A percentile compares a stretch with the other conserved stretches of the same genome.
phyloP scores from a whole-genome alignment of 2,113 vertebrate species.

The Poeciliopsis retropinna region DNA sequence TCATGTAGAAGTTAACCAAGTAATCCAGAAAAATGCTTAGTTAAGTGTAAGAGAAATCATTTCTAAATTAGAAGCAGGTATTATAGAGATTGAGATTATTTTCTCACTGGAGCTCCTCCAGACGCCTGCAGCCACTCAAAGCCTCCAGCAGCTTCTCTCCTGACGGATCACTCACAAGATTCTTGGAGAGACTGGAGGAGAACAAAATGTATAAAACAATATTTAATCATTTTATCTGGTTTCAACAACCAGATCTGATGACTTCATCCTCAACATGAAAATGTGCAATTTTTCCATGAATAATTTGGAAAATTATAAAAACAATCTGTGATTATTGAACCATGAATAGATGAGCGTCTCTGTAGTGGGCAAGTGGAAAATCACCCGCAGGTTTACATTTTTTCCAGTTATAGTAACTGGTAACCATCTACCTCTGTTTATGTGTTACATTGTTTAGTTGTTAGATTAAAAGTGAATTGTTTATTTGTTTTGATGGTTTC shows the following conservation, averaged over 20 bases:
- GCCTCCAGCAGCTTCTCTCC: constrained; percentile 78
- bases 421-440: background rate
- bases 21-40: too few species aligned
- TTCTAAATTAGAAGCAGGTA: background rate
- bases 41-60: too few species aligned
- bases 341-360: too few species aligned
- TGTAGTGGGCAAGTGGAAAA: too few species aligned
- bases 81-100: background rate
- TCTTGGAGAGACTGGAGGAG: constrained; percentile 82
- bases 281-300: too few species aligned
- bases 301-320: too few species aligned
- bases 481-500: too few species aligned
- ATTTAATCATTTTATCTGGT: background rate
- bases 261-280: too few species aligned
- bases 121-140: constrained; percentile 69
- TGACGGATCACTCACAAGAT: constrained; percentile 72
- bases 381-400: too few species aligned
- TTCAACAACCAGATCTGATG: background rate
- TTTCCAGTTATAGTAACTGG: background rate
- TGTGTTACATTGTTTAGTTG: background rate
- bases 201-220: background rate
- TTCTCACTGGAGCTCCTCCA: constrained; percentile 87
- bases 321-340: too few species aligned
- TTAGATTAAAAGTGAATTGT: background rate
- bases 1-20: too few species aligned